Evolutionary conservation across 2,888 invertebrate genomes (phyloP), one percentile per base, ranked within the genome.

Genomic region (Portevinia maculata): DNA sequence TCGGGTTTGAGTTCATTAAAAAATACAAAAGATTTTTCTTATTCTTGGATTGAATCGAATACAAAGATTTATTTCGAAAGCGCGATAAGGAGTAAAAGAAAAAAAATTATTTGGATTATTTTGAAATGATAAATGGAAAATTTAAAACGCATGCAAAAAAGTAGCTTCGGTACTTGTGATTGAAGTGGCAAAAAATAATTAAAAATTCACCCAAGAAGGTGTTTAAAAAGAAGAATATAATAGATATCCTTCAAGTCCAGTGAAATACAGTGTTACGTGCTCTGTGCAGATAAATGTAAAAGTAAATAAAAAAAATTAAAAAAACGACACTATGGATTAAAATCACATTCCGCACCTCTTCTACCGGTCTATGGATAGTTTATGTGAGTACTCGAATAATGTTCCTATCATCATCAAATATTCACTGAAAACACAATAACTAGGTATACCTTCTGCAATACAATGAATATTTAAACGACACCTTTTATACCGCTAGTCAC

Each of bases 291-390:
- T 34, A 21, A 15, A 39, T 30, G 41, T 39, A 41, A 55, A 48
- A 74, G 13, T 41, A 28, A 46, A 30, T 13, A 15, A 13, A 39
- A 48, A 9, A 28, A 11, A 24, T 44, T 52, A 53, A 13, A 21
- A 53, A 46, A 46, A 60, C 32, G 48, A 62, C 57, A 62, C 60
- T 64, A 81, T 81, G 81, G 81, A 81, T 81, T 81, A 81, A 76
- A 71, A 60, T 60, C 34, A 76, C 65, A 73, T 79, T 60, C 73
- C 37, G 34, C 69, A 44, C 46, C 57, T 37, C 8, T 46, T 59
- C 32, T 48, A 70, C 76, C 76, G 76, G 76, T 81, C 76, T 41
- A 81, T 81, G 81, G 81, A 81, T 81, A 76, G 76, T 76, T 76
- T 65, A 70, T 76, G 81, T 81, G 76, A 81, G 81, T 81, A 81